Percentiles rank a stretch among this genome's conserved stretches.
Conservation (phyloP, 2,888 invertebrate genomes). For the Drosophila niveifrons region DNA sequence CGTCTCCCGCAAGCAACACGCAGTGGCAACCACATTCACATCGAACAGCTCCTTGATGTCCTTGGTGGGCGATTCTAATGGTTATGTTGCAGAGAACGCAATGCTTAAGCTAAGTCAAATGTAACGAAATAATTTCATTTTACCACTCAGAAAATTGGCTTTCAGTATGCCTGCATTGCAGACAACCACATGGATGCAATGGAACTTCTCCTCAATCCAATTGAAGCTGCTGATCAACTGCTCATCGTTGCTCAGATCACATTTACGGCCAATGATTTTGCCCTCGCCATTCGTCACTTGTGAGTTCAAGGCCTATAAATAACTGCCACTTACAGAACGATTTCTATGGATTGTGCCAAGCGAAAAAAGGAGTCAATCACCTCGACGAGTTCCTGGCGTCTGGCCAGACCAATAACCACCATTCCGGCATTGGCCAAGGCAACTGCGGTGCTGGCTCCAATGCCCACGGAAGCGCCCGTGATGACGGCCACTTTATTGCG, state of each 20-base stretch:
- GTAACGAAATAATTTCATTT: neutral
- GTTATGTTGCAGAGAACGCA: neutral
- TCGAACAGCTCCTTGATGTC: slow-evolving; percentile 84
- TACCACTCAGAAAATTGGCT: slow-evolving; percentile 82
- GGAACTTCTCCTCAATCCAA: slow-evolving; percentile 81
- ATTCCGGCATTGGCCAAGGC: slow-evolving; percentile 85
- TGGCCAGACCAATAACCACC: slow-evolving; percentile 86
- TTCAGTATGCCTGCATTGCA: slow-evolving; percentile 85
- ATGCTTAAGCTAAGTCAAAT: too few species aligned
- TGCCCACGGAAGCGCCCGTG: slow-evolving; percentile 86
- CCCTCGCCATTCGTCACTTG: slow-evolving; percentile 82
- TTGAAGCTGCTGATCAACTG: slow-evolving; percentile 79
- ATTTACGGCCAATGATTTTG: slow-evolving; percentile 82
- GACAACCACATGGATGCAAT: slow-evolving; percentile 83
- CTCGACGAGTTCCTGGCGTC: slow-evolving; percentile 86
- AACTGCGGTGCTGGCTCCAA: slow-evolving; percentile 85
- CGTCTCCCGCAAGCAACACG: slow-evolving; percentile 87
- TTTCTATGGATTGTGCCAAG: neutral
- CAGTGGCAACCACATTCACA: slow-evolving; percentile 87
- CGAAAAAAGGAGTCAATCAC: slow-evolving; percentile 60
- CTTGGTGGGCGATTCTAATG: slow-evolving; percentile 75
- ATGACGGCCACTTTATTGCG: slow-evolving; percentile 84
- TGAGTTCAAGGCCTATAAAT: slow-evolving; percentile 74
- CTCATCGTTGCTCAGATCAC: slow-evolving; percentile 83
- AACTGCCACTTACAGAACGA: neutral